phyloP scores from a whole-genome alignment of 1,140 invertebrate species.

The Gonioctena quinquepunctata region DNA sequence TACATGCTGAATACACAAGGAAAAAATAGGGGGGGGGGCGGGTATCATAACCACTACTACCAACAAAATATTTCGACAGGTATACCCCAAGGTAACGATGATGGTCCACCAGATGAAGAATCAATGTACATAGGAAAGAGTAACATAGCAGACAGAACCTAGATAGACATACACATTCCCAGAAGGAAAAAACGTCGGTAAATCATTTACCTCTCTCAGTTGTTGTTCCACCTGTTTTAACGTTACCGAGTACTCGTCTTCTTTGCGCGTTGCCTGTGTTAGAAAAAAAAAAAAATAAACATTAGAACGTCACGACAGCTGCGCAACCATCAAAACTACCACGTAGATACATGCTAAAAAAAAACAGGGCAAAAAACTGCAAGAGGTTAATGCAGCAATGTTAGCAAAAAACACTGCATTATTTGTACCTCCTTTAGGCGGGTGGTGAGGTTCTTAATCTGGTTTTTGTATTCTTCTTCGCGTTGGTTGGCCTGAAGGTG shows the following conservation, averaged over 20 bases:
- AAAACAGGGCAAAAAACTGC: constrained; percentile 8
- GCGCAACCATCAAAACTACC: constrained; percentile 3
- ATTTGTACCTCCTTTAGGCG: constrained; percentile 96
- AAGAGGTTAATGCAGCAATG: background rate
- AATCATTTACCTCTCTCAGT: constrained; percentile 92
- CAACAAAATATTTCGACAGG: too few relatives aligned
- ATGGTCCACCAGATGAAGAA: background rate
- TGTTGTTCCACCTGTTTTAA: constrained; percentile 89
- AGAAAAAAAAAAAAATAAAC: constrained; percentile 21
- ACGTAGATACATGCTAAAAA: constrained; percentile 6
- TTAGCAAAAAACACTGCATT: constrained; percentile 16
- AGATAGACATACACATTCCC: constrained; percentile 9
- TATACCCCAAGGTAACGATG: background rate
- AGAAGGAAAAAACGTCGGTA: too few relatives aligned
- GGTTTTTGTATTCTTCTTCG: constrained; percentile 99
- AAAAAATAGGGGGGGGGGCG: background rate
- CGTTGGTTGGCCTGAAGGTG: constrained; percentile 92
- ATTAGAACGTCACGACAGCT: constrained; percentile 14
- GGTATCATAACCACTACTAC: too few relatives aligned
- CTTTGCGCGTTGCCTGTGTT: constrained; percentile 89
- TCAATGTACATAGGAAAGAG: background rate
- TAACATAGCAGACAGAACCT: constrained; percentile 1
- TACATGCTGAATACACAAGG: constrained; percentile 25
- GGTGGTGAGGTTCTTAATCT: constrained; percentile 98
- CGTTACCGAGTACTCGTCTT: constrained; percentile 93